Base-by-base conservation (phyloP, 2,888 invertebrate genomes). In the Phyto melanocephala region DNA sequence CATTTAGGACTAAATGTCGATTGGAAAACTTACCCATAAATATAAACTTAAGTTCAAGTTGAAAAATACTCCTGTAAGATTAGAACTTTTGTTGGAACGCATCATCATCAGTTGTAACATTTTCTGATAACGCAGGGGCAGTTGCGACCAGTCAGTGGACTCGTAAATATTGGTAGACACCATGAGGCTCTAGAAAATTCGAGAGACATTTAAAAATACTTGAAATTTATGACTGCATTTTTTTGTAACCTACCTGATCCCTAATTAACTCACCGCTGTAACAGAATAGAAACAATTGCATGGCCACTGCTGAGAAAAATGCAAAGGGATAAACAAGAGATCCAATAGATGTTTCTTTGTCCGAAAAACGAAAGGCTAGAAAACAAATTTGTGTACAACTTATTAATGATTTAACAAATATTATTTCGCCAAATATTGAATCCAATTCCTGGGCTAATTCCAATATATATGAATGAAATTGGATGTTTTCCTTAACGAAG, bases 221-320 rank as follows among this genome's bases (percentile, higher is more conserved):
- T n/a, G n/a, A n/a, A n/a, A n/a, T n/a, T n/a, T n/a, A n/a, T n/a
- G n/a, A n/a, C n/a, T n/a, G n/a, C n/a, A n/a, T n/a, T 6, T 42
- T 3, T 2, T 15, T 15, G 1, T 10, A 11, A 52, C 68, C 15
- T 45, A 81, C 81, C 77, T 62, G 67, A n/a, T 77, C 81, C 28
- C 62, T 28, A n/a, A 81, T 78, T 24, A 72, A 42, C 33, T 77
- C 54, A 0, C 77, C 81, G 63, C 54, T 40, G 33, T 45, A 78
- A 37, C 77, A 81, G 33, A 78, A 81, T 28, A 78, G 62, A 8
- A 78, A 56, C 15, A 81, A 47, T 63, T 81, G 81, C 40, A 81
- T 13, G 1, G 50, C 45, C 1, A 81, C 78, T 0, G 77, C 65
- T 13, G 5, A 1, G 40, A 81, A 56, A 54, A 81, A 78, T 54